Percentiles rank a stretch among this genome's conserved stretches.
These are phyloP conservation scores for Dicrurus megarhynchus DNA, from an alignment of 2,113 vertebrate species.

Conservation along the genomic window DNA sequence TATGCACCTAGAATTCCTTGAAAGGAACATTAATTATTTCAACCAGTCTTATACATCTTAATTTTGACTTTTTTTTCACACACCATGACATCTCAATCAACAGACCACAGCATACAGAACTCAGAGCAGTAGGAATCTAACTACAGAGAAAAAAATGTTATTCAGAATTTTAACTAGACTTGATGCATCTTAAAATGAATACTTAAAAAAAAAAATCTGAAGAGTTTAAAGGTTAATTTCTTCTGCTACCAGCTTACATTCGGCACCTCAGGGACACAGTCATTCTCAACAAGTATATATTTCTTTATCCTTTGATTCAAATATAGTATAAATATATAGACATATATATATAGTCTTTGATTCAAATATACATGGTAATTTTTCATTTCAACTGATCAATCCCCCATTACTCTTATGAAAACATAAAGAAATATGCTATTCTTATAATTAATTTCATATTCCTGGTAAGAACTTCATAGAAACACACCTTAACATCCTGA, in stretches of 20 bases:
- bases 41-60: neutral
- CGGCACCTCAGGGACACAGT: neutral
- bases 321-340: neutral
- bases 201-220: neutral
- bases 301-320: neutral
- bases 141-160: neutral
- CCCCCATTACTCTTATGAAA: conserved; percentile 26
- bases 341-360: neutral
- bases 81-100: neutral
- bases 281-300: neutral
- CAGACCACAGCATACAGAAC: neutral
- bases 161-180: neutral
- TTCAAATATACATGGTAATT: neutral
- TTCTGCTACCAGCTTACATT: neutral
- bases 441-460: conserved; percentile 51
- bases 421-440: neutral
- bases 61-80: conserved; percentile 8
- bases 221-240: neutral
- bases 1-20: neutral
- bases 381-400: neutral
- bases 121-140: neutral
- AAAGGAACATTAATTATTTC: neutral
- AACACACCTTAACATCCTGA: neutral
- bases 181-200: neutral
- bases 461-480: conserved; percentile 15